Evolutionary conservation across 2,888 invertebrate genomes (phyloP).

Genomic region (Arctia plantaginis): DNA sequence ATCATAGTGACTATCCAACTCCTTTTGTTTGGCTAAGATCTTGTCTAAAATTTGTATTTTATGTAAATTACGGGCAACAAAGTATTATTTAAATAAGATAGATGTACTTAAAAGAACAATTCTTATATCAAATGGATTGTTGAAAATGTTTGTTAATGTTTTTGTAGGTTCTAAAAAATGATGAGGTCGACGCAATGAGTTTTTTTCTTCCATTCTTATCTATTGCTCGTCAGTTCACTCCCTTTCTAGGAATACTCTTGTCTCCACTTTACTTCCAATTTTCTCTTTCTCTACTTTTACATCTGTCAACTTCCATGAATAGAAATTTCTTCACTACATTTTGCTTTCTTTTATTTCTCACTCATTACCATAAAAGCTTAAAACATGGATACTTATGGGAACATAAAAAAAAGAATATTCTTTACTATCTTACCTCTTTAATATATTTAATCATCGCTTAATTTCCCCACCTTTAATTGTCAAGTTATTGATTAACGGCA

Average conservation of each 20-base stretch:
- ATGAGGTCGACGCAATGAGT: no score
- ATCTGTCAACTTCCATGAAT: background rate
- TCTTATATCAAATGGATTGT: background rate
- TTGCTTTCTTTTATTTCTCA: background rate
- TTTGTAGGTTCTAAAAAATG: background rate
- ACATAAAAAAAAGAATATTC: no score
- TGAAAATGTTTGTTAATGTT: background rate
- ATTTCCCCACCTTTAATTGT: background rate
- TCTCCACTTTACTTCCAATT: no score
- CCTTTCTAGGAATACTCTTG: no score
- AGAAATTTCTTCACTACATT: no score
- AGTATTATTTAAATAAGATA: conserved; percentile 1
- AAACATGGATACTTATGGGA: no score
- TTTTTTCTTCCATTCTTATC: background rate
- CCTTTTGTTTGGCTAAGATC: conserved; percentile 11
- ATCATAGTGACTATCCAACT: background rate
- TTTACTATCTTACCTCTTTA: no score
- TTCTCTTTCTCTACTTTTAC: no score
- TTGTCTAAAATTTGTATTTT: conserved; percentile 10
- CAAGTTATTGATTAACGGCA: background rate
- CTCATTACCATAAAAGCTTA: background rate
- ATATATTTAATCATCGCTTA: background rate
- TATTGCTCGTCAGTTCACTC: no score
- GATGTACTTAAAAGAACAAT: conserved; percentile 1
- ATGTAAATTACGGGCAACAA: conserved; percentile 8